These are phyloP conservation scores for Drosophila nigritarsus DNA, from an alignment of 2,888 invertebrate species.

Conservation along the genomic window DNA sequence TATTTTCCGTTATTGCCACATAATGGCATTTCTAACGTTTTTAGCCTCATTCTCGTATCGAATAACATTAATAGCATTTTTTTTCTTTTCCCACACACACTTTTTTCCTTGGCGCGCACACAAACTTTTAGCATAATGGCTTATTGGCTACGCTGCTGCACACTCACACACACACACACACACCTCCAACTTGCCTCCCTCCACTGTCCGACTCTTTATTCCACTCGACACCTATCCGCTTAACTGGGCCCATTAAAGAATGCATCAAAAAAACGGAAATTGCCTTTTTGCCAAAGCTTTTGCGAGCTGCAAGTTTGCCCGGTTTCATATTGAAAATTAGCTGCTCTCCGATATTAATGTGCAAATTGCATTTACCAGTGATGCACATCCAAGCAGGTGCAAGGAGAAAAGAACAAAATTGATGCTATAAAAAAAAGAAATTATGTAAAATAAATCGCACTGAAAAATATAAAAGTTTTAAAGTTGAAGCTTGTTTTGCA, in stretches of 20 bases:
- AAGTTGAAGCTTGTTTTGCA: slow-evolving; percentile 1
- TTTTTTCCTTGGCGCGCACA: slow-evolving; percentile 36
- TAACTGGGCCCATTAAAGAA: slow-evolving; percentile 56
- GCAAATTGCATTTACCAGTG: slow-evolving; percentile 62
- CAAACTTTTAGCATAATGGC: slow-evolving; percentile 67
- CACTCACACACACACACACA: background rate
- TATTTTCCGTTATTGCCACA: slow-evolving; percentile 14
- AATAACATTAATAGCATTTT: slow-evolving; percentile 47
- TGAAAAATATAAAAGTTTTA: slow-evolving; percentile 3
- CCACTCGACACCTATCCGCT: slow-evolving; percentile 24
- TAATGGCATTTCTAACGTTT: slow-evolving; percentile 33
- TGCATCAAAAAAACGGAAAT: slow-evolving; percentile 66
- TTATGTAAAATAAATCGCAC: slow-evolving; percentile 7
- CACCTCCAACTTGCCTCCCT: background rate
- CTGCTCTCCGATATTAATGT: slow-evolving; percentile 66
- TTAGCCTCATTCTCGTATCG: slow-evolving; percentile 40
- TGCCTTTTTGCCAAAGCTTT: slow-evolving; percentile 63
- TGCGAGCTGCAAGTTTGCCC: slow-evolving; percentile 61
- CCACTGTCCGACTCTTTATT: background rate
- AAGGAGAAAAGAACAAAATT: slow-evolving; percentile 1
- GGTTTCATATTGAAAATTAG: slow-evolving; percentile 71
- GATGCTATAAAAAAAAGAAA: slow-evolving; percentile 12
- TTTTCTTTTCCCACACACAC: slow-evolving; percentile 35
- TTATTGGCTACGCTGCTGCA: slow-evolving; percentile 38
- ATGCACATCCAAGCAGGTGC: slow-evolving; percentile 42